These are phyloP conservation scores for Notarius quadriscutis DNA, from an alignment of 2,113 vertebrate species.

Conservation along the genomic window DNA sequence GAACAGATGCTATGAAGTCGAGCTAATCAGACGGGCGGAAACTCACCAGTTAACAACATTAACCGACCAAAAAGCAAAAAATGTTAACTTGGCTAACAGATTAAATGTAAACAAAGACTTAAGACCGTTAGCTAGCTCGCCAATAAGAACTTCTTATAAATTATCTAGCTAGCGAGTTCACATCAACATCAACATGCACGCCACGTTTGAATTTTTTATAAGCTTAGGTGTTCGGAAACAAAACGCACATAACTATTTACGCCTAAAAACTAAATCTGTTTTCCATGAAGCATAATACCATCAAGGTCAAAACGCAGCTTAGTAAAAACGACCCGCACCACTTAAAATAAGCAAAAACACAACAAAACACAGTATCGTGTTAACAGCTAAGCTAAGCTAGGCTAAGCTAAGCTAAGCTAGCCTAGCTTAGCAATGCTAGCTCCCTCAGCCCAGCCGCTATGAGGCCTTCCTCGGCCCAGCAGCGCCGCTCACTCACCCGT, in stretches of 20 bases:
- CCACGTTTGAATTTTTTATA: slow-evolving; percentile 1
- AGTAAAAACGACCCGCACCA: background rate
- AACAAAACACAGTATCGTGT: background rate
- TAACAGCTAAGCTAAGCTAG: background rate
- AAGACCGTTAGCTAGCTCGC: background rate
- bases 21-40: too few relatives aligned
- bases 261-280: too few relatives aligned
- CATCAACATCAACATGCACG: background rate
- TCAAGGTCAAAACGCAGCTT: background rate
- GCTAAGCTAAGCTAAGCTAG: background rate
- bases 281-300: background rate
- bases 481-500: slow-evolving; percentile 72
- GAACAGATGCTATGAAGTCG: background rate
- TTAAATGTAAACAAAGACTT: background rate
- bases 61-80: background rate
- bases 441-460: background rate
- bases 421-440: background rate
- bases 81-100: accelerated
- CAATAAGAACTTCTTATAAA: background rate
- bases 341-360: background rate
- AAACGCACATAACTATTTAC: background rate
- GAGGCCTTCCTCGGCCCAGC: slow-evolving; percentile 6
- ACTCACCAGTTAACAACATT: background rate
- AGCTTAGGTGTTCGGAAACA: background rate
- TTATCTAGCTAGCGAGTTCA: background rate